Evolutionary conservation across 2,888 invertebrate genomes (phyloP), one percentile per base, ranked within the genome.

Genomic region (Lycia hirtaria): DNA sequence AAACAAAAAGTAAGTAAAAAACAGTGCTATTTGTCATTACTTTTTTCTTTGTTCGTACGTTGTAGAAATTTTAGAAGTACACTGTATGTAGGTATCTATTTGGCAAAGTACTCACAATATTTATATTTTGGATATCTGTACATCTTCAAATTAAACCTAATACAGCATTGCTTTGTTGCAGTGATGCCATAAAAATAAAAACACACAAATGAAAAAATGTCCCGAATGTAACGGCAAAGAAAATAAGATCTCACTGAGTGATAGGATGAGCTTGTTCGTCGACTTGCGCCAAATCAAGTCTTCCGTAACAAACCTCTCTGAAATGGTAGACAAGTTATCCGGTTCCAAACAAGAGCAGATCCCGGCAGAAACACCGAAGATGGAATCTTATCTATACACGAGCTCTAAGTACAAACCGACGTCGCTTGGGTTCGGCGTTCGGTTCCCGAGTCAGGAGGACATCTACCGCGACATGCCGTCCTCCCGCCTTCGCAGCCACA

Each of bases 301-400:
- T 56, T 92, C 92, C 53, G 91, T 92, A 70, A 85, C 86, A 67
- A 92, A 89, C 60, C 80, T 92, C 17, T 91, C 92, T 2, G 88
- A 90, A 62, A 91, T 92, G 91, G 92, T 92, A 37, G 92, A 92
- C 65, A 89, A 88, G 69, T 86, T 92, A 78, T 87, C 92, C 43
- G 78, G 83, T 14, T 73, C 82, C 22, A 82, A 85, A 20, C 84
- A 81, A 76, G 83, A 86, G 33, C 83, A 76, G 57, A 67, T 68
- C 47, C 60, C 71, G 62, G 77, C 79, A 48, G 81, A 81, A 30
- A 67, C 73, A 14, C 73, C 79, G 17, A 85, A 82, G 55, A 80
- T 76, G 67, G 78, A 85, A 20, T 71, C 80, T 3, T 70, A 81
- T 26, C 65, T 84, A 7, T 88, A 81, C 60, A 81, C 81, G 49